Evolutionary conservation across 1,140 invertebrate species (phyloP).

Genomic region (Lordiphosa mommai): DNA sequence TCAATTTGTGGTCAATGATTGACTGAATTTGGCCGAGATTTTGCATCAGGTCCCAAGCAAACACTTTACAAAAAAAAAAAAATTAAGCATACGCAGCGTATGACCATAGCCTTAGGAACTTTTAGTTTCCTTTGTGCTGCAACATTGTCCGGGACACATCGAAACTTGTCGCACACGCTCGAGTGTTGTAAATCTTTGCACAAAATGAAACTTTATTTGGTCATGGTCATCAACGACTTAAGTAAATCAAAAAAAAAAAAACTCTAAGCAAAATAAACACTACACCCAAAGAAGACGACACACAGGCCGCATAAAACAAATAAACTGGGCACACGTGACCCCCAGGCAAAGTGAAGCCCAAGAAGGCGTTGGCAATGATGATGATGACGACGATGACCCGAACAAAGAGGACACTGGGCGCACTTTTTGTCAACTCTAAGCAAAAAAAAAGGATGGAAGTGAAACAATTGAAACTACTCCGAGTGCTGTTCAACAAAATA

Average conservation of each 20-base stretch:
- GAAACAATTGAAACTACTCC: no score
- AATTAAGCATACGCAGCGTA: conserved; percentile 71
- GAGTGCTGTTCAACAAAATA: no score
- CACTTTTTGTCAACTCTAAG: conserved; percentile 22
- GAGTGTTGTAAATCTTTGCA: conserved; percentile 71
- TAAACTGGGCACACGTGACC: conserved; percentile 73
- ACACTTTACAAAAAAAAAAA: conserved; percentile 41
- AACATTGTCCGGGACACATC: no score
- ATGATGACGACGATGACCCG: conserved; percentile 48
- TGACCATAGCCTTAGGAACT: conserved; percentile 26
- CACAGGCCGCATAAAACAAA: conserved; percentile 64
- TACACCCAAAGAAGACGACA: conserved; percentile 17
- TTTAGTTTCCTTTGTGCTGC: conserved; percentile 5
- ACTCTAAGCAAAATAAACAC: conserved; percentile 76
- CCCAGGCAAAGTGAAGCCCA: conserved; percentile 15
- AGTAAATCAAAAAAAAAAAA: conserved; percentile 67
- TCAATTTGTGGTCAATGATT: no score
- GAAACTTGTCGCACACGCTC: conserved; percentile 73
- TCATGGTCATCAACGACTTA: conserved; percentile 74
- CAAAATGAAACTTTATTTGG: conserved; percentile 76
- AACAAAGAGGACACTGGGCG: conserved; percentile 29
- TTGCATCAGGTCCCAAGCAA: conserved; percentile 31
- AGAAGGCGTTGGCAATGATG: not conserved
- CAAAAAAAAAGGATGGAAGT: no score
- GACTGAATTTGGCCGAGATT: no score